phyloP scores from a whole-genome alignment of 2,113 vertebrate species.

The Pomatostomus ruficeps region DNA sequence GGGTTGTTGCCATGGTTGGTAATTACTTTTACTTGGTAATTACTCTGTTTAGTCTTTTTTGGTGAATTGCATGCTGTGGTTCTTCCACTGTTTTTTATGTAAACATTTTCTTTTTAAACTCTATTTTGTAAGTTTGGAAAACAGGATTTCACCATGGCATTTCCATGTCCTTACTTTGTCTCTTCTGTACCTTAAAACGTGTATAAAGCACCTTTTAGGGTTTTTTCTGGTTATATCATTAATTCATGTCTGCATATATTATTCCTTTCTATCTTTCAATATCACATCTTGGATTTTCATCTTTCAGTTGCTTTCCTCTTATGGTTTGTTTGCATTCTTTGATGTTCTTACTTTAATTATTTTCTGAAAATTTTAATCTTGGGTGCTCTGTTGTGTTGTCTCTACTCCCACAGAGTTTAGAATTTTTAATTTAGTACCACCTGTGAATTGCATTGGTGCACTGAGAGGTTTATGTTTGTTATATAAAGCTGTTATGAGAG shows the following conservation, averaged over 20 bases:
- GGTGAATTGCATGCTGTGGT: background rate
- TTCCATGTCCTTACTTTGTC: background rate
- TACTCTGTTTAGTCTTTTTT: background rate
- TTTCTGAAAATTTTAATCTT: background rate
- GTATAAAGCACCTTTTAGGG: background rate
- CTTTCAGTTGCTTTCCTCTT: background rate
- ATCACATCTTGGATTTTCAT: background rate
- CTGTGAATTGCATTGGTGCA: background rate
- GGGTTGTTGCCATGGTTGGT: background rate
- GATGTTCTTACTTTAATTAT: background rate
- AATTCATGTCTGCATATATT: background rate
- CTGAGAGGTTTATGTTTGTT: conserved; percentile 31
- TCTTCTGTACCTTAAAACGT: background rate
- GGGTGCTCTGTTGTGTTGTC: background rate
- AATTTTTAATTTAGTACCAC: conserved; percentile 7
- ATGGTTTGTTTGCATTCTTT: background rate
- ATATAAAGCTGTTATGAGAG: conserved; percentile 26
- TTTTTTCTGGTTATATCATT: background rate
- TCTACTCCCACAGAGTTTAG: background rate
- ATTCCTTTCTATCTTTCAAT: background rate
- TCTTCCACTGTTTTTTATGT: background rate
- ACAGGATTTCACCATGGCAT: background rate
- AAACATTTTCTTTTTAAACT: background rate
- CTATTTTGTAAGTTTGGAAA: background rate
- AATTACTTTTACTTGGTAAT: background rate